Conservation (phyloP, 2,113 vertebrate genomes). For the Calyptommatus sinebrachiatus region DNA sequence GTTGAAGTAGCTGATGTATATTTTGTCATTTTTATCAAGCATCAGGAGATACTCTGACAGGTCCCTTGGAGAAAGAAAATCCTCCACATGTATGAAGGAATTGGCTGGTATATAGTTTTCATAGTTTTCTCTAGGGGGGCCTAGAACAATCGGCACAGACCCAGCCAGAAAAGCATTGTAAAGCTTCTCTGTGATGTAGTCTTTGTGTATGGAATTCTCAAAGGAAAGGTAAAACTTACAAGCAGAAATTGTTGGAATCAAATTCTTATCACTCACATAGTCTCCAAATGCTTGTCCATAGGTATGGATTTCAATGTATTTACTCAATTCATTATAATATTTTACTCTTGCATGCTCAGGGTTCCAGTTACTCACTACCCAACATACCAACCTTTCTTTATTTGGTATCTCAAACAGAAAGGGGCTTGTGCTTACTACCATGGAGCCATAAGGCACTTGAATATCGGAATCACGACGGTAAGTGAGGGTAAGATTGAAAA, state of each 20-base stretch:
- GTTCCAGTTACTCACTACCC: slow-evolving; percentile 99
- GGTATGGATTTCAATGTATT: slow-evolving; percentile 91
- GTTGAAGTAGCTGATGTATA: slow-evolving; percentile 93
- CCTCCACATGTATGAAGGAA: slow-evolving; percentile 94
- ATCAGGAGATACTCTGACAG: slow-evolving; percentile 91
- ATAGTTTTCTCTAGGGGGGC: slow-evolving; percentile 91
- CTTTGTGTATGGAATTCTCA: slow-evolving; percentile 97
- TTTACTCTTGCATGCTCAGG: slow-evolving; percentile 91
- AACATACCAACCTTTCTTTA: slow-evolving; percentile 93
- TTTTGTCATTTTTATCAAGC: slow-evolving; percentile 90
- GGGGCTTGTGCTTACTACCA: slow-evolving; percentile 82
- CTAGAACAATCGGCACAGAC: slow-evolving; percentile 90
- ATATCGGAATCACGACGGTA: slow-evolving; percentile 94
- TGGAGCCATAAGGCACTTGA: slow-evolving; percentile 95
- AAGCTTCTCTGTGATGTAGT: slow-evolving; percentile 97
- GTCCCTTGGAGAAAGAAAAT: slow-evolving; percentile 91
- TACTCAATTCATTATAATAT: slow-evolving; percentile 95
- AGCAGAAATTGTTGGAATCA: slow-evolving; percentile 90
- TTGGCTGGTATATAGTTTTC: slow-evolving; percentile 94
- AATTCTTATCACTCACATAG: slow-evolving; percentile 87
- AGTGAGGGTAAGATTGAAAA: slow-evolving; percentile 94
- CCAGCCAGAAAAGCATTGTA: slow-evolving; percentile 93
- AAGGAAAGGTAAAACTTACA: slow-evolving; percentile 97
- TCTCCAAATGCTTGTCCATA: slow-evolving; percentile 93
- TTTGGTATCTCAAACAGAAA: slow-evolving; percentile 90